phyloP scores from a whole-genome alignment of 2,888 invertebrate species.

The Rambutsinella grinnellia region DNA sequence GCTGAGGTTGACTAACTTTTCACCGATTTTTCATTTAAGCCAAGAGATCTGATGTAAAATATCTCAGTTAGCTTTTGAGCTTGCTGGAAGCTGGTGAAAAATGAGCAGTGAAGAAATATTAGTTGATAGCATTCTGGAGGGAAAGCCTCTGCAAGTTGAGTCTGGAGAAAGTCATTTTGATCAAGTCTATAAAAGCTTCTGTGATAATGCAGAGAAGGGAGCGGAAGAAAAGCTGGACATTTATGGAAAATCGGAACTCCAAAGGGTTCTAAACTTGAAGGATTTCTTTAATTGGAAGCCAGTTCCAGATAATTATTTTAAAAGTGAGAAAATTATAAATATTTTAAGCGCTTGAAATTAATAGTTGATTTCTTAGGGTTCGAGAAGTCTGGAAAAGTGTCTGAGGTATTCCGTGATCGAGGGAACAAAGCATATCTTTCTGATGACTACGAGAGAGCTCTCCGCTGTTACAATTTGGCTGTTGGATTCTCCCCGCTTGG shows the following conservation, averaged over 20 bases:
- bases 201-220: constrained; percentile 22
- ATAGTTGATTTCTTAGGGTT: constrained; percentile 33
- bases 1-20: too few relatives aligned
- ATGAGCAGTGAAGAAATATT: constrained; percentile 18
- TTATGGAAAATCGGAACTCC: constrained; percentile 29
- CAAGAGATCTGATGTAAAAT: too few relatives aligned
- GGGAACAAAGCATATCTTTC: constrained; percentile 15
- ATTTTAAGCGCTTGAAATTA: too few relatives aligned
- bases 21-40: too few relatives aligned
- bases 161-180: constrained; percentile 29
- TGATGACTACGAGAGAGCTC: constrained; percentile 35
- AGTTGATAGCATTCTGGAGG: constrained; percentile 20
- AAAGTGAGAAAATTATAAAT: constrained; percentile 42
- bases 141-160: constrained; percentile 17
- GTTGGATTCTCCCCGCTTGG: constrained; percentile 39
- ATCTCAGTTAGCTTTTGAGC: too few relatives aligned
- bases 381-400: constrained; percentile 33
- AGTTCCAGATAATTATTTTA: constrained; percentile 28
- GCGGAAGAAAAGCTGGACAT: constrained; percentile 19
- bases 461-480: constrained; percentile 52
- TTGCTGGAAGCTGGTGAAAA: too few relatives aligned
- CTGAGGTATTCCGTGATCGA: constrained; percentile 18
- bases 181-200: constrained; percentile 16
- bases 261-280: constrained; percentile 32
- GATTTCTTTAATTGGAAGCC: constrained; percentile 45